phyloP scores from a whole-genome alignment of 2,888 invertebrate species.

The Tachina lurida region DNA sequence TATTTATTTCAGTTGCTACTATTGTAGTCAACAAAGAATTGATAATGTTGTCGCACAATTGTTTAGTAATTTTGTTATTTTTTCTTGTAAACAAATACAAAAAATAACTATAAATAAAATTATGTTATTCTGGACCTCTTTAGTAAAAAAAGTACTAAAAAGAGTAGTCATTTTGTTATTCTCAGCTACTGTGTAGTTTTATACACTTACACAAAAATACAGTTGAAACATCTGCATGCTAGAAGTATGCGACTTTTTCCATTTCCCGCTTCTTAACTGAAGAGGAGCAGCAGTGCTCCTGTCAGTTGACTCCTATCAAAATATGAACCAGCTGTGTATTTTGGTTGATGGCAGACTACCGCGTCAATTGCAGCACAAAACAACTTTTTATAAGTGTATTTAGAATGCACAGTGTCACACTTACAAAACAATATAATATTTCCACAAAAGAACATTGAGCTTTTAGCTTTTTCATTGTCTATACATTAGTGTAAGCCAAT shows the following conservation, averaged over 20 bases:
- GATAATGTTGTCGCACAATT: conserved; percentile 70
- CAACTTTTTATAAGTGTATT: too few relatives aligned
- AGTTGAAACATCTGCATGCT: not conserved
- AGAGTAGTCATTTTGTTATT: not conserved
- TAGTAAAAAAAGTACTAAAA: not conserved
- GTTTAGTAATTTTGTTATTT: conserved; percentile 41
- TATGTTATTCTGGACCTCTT: not conserved
- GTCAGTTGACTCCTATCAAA: too few relatives aligned
- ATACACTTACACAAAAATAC: conserved; percentile 1
- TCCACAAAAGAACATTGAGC: too few relatives aligned
- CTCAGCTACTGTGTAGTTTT: conserved; percentile 13
- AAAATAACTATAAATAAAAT: conserved; percentile 21
- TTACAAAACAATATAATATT: too few relatives aligned
- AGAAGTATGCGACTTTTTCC: not conserved
- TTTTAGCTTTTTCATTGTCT: too few relatives aligned
- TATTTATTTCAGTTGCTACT: conserved; percentile 28
- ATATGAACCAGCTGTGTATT: too few relatives aligned
- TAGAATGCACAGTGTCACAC: too few relatives aligned
- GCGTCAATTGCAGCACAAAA: too few relatives aligned
- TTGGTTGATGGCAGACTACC: too few relatives aligned
- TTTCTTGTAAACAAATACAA: conserved; percentile 6
- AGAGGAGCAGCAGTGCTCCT: too few relatives aligned
- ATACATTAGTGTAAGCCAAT: too few relatives aligned
- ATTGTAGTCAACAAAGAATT: conserved; percentile 60
- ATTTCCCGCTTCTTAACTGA: too few relatives aligned